Percentiles rank a stretch among this genome's conserved stretches.
Evolutionary conservation across 2,888 invertebrate species (phyloP).

Genomic region (Salticus scenicus): DNA sequence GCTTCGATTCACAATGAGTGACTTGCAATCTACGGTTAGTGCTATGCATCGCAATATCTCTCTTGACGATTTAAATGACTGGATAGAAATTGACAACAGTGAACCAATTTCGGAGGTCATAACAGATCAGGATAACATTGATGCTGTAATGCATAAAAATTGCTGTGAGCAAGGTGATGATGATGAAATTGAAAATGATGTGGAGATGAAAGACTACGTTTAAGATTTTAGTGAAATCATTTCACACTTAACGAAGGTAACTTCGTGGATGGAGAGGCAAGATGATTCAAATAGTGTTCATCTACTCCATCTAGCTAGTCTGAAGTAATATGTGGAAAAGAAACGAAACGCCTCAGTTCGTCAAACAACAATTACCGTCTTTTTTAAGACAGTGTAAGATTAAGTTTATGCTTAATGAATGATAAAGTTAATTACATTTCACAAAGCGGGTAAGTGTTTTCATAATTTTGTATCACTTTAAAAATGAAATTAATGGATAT

Average conservation of each 20-base stretch:
- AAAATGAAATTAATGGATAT: too few species aligned
- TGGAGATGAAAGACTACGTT: neutral
- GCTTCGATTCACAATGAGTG: too few species aligned
- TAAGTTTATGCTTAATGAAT: constrained; percentile 1
- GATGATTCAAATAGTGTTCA: too few species aligned
- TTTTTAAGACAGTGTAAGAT: constrained; percentile 2
- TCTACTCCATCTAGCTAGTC: too few species aligned
- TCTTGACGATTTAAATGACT: too few species aligned
- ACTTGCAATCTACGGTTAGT: too few species aligned
- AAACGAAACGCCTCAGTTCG: neutral
- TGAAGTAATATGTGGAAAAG: neutral
- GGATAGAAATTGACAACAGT: too few species aligned
- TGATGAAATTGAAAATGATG: neutral
- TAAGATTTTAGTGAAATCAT: neutral
- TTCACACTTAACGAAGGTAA: constrained; percentile 8
- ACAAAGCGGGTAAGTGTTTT: neutral
- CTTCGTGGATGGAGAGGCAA: neutral
- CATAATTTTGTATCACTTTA: neutral
- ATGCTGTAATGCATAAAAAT: neutral
- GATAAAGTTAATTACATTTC: constrained; percentile 14
- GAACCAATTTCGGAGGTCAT: too few species aligned
- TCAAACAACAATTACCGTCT: neutral
- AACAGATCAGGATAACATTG: too few species aligned
- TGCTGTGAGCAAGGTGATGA: neutral
- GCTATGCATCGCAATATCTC: too few species aligned